Base-by-base conservation (phyloP, 64 coral and sea anemone genomes). In the Anthopleura sola region DNA sequence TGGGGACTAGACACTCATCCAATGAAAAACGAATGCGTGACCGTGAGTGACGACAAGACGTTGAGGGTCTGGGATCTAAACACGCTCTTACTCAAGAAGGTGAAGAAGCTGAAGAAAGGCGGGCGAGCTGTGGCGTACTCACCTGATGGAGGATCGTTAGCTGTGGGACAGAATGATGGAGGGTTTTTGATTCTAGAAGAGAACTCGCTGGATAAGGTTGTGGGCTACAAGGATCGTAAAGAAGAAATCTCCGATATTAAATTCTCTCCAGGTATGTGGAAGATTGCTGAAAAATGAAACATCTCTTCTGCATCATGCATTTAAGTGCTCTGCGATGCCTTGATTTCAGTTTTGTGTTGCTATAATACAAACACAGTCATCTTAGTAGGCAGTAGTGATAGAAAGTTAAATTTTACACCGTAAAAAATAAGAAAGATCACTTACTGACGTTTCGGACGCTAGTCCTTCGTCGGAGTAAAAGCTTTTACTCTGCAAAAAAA, bases 1-100 rank as follows among this genome's bases (percentile, higher is more conserved):
- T 99, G 97, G 97, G 97, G 97, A 36, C 93, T 99, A 89, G 97
- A 91, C 60, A 94, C 93, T 37, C 97, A 99, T 87, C 97, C 97
- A 54, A 80, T 57, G 38, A 81, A 99, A 53, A 86, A 95, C 34
- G 93, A 99, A 81, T 99, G 92, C 34, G 91, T 92, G 84, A 99
- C 97, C 40, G 87, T 99, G 33, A 99, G 93, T 55, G 97, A 99
- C 53, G 97, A 99, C 75, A 99, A 92, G 78, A 99, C 97, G 17
- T 88, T 95, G 2, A 86, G 97, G 57, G 75, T 95, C 80, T 99
- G 93, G 97, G 96, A 98, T 68, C 87, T 98, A 84, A 87, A 94
- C 29, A 90, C 94, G 49, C 60, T 90, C 8, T 85, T 89, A 33
- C 87, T 98, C 20, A 98, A 98, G 74, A 91, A 98, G 81, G 96